These are phyloP conservation scores for Pipistrellus nathusii DNA, from an alignment of 2,797 vertebrate genomes.

Conservation along the genomic window DNA sequence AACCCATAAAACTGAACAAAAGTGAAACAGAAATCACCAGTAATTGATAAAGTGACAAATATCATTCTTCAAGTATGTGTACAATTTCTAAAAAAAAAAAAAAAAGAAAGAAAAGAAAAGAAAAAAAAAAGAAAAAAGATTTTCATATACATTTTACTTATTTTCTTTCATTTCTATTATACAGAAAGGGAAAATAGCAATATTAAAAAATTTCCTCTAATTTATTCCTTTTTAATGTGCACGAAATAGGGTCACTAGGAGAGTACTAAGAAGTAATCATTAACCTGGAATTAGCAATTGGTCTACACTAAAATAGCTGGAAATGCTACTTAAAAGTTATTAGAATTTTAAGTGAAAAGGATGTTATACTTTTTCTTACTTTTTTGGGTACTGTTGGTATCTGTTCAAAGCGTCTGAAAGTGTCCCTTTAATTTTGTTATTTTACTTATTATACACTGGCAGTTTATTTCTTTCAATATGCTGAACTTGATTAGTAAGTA, in stretches of 20 bases:
- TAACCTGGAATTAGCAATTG: background rate
- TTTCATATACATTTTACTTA: no score
- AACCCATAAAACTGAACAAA: background rate
- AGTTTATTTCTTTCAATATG: background rate
- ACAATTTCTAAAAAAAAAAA: background rate
- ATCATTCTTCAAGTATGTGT: constrained; percentile 17
- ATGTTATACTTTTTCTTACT: background rate
- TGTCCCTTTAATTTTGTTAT: background rate
- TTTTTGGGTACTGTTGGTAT: background rate
- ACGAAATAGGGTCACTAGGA: no score
- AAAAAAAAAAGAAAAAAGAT: no score
- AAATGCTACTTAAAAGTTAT: background rate
- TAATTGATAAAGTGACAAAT: constrained; percentile 33
- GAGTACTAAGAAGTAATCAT: background rate
- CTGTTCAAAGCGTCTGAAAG: background rate
- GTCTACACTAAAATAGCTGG: background rate
- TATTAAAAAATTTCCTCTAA: no score
- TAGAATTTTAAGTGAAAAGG: background rate
- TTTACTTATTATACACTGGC: background rate
- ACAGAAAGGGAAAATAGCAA: no score
- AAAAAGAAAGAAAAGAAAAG: no score
- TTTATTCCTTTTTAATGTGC: no score
- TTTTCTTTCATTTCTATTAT: no score
- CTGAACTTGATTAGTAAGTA: background rate
- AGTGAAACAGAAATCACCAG: constrained; percentile 29